Conservation (phyloP, 2,797 vertebrate species). For the Sternotherus odoratus region DNA sequence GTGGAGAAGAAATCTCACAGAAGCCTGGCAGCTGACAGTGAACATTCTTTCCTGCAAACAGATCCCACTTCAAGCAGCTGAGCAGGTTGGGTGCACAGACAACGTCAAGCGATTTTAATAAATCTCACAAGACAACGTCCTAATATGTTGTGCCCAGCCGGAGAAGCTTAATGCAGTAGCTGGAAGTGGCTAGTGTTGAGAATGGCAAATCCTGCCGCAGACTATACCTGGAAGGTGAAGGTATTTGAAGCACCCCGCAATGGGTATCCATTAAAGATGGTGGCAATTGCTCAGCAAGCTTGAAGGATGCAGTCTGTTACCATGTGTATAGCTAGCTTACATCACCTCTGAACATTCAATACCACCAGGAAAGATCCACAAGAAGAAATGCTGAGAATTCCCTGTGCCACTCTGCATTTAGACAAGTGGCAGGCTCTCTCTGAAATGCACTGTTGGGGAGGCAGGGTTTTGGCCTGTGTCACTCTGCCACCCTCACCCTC, state of each 20-base stretch:
- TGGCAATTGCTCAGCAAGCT: not conserved
- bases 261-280: slow-evolving; percentile 18
- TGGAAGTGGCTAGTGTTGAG: not conserved
- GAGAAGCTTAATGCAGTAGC: slow-evolving; percentile 7
- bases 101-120: not conserved
- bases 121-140: not conserved
- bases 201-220: slow-evolving; percentile 15
- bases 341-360: not conserved
- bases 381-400: not conserved
- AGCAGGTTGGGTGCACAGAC: not conserved
- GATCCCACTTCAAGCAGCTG: not conserved
- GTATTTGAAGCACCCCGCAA: not conserved
- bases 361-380: too few species aligned
- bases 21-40: not conserved
- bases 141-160: not conserved
- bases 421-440: not conserved
- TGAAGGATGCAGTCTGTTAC: not conserved
- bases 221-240: not conserved
- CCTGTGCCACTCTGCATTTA: not conserved
- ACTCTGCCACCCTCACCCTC: not conserved
- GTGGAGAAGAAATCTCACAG: not conserved
- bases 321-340: not conserved
- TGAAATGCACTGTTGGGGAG: not conserved
- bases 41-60: not conserved
- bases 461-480: not conserved